Evolutionary conservation across 2,113 vertebrate species (phyloP), one percentile per base, ranked within the genome.

Genomic region (Thamnaconus septentrionalis): DNA sequence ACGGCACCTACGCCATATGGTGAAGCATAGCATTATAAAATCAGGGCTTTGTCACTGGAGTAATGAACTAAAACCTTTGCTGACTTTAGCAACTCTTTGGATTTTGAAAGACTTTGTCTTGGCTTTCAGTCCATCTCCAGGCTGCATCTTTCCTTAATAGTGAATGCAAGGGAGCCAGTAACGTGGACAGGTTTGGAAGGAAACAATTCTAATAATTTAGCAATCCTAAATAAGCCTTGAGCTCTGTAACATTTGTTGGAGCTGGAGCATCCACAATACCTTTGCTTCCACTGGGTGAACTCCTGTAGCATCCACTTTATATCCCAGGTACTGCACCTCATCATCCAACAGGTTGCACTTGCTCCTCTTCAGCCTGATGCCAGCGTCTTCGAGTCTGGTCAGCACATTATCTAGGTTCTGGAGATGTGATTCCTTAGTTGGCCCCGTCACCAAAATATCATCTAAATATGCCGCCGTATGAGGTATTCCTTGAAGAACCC

Each of bases 1-100:
- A 53, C 1, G 2, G 9, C 8, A 53, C 60, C 41, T 4, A 43
- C 6, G 5, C 65, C 44, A 5, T 48, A 55, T 18, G 40, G 40
- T 53, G 69, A 77, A 3, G 70, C 41, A 8, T 63, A 63, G 67
- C 66, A 75, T 50, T 69, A 55, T 7, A 75, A 18, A 5, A 69
- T 4, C 4, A 75, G 42, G 48, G 62, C 46, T 8, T 54, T 53
- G 8, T 63, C 63, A 41, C 10, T 5, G 5, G 56, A 50, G 60
- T 76, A 76, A 48, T 80, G 78, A 4, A 65, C 62, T 2, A 71
- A 44, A 41, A 70, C 49, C 3, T 53, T 7, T 6, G 52, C 49
- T 57, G 64, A 73, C 7, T 59, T 41, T n/a, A 73, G 9, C 18
- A 64, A 11, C 10, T 43, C 8, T 42, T 73, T 78, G 4, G 61